Conservation (phyloP, 2,888 invertebrate genomes). For the Brachyptera risi region DNA sequence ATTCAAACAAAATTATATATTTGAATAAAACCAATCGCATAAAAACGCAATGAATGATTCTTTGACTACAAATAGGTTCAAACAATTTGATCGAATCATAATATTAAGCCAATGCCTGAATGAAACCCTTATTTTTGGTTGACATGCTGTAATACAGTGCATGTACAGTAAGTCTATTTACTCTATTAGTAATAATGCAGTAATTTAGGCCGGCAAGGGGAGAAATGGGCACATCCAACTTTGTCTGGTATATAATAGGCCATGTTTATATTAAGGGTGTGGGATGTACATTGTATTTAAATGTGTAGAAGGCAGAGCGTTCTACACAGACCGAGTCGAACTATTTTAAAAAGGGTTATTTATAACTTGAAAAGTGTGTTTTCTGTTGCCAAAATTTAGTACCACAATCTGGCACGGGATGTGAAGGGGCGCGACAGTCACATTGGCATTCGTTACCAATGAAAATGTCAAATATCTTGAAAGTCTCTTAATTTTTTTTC, state of each 20-base stretch:
- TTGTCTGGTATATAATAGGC: not conserved
- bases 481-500: not conserved
- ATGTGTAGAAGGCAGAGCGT: not conserved
- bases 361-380: constrained; percentile 14
- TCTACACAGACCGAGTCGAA: not conserved
- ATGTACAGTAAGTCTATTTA: too few relatives aligned
- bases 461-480: constrained; percentile 8
- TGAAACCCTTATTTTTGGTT: too few relatives aligned
- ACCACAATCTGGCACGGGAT: constrained; percentile 12
- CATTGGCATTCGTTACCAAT: constrained; percentile 16
- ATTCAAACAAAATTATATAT: too few relatives aligned
- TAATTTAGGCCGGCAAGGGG: too few relatives aligned
- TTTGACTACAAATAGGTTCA: too few relatives aligned
- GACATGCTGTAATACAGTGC: too few relatives aligned
- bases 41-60: too few relatives aligned
- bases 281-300: not conserved
- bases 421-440: not conserved
- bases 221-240: too few relatives aligned
- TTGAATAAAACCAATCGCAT: too few relatives aligned
- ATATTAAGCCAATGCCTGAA: too few relatives aligned
- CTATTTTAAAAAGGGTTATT: constrained; percentile 17
- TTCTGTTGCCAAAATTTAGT: constrained; percentile 8
- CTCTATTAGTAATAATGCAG: too few relatives aligned
- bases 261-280: not conserved
- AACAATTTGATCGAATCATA: too few relatives aligned